These are phyloP conservation scores for Prunella fulvescens DNA, from an alignment of 2,113 vertebrate genomes.

Conservation along the genomic window DNA sequence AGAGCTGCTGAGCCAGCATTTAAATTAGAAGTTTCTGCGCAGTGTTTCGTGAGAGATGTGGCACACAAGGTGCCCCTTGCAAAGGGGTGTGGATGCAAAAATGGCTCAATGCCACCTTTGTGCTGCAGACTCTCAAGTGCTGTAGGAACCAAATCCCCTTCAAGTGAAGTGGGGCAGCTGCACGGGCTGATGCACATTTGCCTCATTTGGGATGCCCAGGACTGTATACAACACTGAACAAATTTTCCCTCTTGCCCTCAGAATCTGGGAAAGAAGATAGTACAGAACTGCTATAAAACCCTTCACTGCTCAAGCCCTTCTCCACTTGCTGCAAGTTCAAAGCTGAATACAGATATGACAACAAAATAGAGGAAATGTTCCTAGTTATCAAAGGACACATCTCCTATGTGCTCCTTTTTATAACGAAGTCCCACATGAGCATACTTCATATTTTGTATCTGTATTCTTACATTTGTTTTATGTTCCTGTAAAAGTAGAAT, in stretches of 20 bases:
- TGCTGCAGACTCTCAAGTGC: not conserved
- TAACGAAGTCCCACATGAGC: not conserved
- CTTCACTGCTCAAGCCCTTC: not conserved
- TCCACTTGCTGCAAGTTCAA: not conserved
- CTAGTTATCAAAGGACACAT: not conserved
- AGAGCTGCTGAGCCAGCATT: not conserved
- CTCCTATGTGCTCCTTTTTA: not conserved
- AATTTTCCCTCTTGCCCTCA: not conserved
- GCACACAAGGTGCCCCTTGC: not conserved
- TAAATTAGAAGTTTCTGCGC: not conserved
- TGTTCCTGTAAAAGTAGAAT: not conserved
- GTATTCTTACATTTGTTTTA: not conserved
- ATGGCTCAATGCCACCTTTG: conserved; percentile 30
- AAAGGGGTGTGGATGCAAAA: not conserved
- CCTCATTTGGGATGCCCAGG: not conserved
- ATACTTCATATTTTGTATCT: not conserved
- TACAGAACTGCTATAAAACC: not conserved
- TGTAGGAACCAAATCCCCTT: not conserved
- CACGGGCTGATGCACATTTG: not conserved
- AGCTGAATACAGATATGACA: not conserved
- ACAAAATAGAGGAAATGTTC: not conserved
- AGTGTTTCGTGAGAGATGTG: not conserved
- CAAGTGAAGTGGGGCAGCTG: not conserved
- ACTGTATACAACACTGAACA: not conserved
- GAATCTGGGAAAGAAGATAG: not conserved